Evolutionary conservation across 92 coral and sea anemone species (phyloP), one percentile per base, ranked within the genome.

Genomic region (Palythoa caribaeorum): DNA sequence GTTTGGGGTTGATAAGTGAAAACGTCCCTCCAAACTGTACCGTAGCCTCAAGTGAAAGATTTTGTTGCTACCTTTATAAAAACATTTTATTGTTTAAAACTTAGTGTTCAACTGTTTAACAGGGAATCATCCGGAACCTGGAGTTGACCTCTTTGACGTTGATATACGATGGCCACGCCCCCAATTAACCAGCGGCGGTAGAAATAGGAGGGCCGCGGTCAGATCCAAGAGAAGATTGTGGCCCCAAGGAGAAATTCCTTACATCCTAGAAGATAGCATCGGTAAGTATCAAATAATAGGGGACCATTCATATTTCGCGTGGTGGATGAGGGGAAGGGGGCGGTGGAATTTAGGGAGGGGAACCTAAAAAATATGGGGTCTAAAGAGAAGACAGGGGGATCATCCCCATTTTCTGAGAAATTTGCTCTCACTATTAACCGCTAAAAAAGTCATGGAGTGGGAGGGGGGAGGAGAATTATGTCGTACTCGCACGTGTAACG

Each of bases 231-330:
- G n/a, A 47, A 66, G 86, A 51, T 11, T 81, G 20, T 81, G 86
- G 86, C 76, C 86, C 8, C 47, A 81, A 14, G 86, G 75, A 15
- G 76, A 66, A 15, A 81, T 81, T 66, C 86, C 86, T 81, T 81
- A 81, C 17, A 9, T 38, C 12, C 37, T 81, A 9, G 86, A 81
- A 3, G 8, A 66, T 13, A 66, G 52, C 19, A 66, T 81, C 39
- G 65, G 86, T 81, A 13, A 81, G 86, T 63, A 65, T 3, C 15
- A 39, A 21, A 65, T 53, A 28, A 55, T 14, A 54, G 2, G 14
- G 39, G 35, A 15, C 3, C 11, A n/a, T n/a, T n/a, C n/a, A n/a
- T n/a, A n/a, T n/a, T n/a, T n/a, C n/a, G n/a, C n/a, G n/a, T n/a
- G n/a, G n/a, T n/a, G n/a, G n/a, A n/a, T n/a, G n/a, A n/a, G n/a